phyloP scores from a whole-genome alignment of 2,888 invertebrate genomes.

The Cybosia mesomella region DNA sequence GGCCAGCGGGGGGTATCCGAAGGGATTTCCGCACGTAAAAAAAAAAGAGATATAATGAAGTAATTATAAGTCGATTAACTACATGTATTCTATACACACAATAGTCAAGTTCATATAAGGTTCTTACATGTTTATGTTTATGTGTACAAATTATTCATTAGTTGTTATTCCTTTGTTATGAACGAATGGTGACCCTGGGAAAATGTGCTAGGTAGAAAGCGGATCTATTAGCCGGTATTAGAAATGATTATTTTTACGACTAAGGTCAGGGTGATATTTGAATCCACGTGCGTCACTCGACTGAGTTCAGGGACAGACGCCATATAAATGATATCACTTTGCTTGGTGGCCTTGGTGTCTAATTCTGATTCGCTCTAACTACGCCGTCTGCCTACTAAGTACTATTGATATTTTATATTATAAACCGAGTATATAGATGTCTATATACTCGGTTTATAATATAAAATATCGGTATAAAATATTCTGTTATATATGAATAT shows the following conservation, averaged over 20 bases:
- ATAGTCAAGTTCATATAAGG: not conserved
- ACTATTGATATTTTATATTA: slow-evolving; percentile 46
- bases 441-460: slow-evolving; percentile 42
- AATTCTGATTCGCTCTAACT: slow-evolving; percentile 82
- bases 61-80: too few relatives aligned
- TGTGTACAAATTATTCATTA: not conserved
- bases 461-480: slow-evolving; percentile 48
- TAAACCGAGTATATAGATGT: too few relatives aligned
- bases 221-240: slow-evolving; percentile 64
- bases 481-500: slow-evolving; percentile 39
- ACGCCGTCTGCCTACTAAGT: slow-evolving; percentile 81
- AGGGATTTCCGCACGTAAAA: too few relatives aligned
- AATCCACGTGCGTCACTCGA: slow-evolving; percentile 82
- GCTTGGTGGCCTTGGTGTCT: slow-evolving; percentile 79
- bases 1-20: too few relatives aligned
- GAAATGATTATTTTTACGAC: slow-evolving; percentile 73
- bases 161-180: slow-evolving; percentile 9
- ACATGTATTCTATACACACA: not conserved
- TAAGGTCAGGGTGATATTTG: slow-evolving; percentile 82
- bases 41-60: too few relatives aligned
- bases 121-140: not conserved
- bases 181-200: slow-evolving; percentile 42
- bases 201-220: slow-evolving; percentile 50
- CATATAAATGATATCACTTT: slow-evolving; percentile 83
- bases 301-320: slow-evolving; percentile 83